These are phyloP conservation scores for Phrynocephalus vlangalii DNA, from an alignment of 2,797 vertebrate species.

Conservation along the genomic window DNA sequence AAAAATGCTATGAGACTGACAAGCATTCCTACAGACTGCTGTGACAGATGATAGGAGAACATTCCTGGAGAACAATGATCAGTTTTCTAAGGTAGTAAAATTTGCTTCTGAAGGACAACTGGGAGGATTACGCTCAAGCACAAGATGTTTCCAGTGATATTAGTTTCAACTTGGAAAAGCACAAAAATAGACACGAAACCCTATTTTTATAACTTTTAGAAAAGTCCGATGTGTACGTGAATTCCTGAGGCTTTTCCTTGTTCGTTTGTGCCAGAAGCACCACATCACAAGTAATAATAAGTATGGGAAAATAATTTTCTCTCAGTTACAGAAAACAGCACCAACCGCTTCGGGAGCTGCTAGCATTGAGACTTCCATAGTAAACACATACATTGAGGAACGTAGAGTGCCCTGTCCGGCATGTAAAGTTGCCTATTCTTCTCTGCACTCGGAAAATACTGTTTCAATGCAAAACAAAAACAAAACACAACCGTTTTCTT, in stretches of 20 bases:
- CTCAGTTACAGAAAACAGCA: too few species aligned
- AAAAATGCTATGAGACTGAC: slow-evolving; percentile 68
- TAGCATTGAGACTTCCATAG: too few species aligned
- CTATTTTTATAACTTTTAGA: neutral
- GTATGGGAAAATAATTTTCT: too few species aligned
- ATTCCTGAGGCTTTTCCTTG: neutral
- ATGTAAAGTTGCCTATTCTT: too few species aligned
- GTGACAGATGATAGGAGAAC: slow-evolving; percentile 68
- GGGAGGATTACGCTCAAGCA: slow-evolving; percentile 65
- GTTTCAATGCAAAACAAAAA: too few species aligned
- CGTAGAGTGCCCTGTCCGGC: too few species aligned
- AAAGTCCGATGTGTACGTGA: neutral
- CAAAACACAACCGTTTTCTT: too few species aligned
- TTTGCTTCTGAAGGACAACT: slow-evolving; percentile 64
- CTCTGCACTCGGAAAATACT: too few species aligned
- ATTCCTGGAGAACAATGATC: slow-evolving; percentile 71
- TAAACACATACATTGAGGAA: too few species aligned
- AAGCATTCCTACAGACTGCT: slow-evolving; percentile 72
- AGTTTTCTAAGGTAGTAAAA: slow-evolving; percentile 67
- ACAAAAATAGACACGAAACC: neutral
- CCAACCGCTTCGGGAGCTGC: too few species aligned
- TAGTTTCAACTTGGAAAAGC: neutral
- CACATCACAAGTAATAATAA: too few species aligned
- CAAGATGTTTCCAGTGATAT: slow-evolving; percentile 35
- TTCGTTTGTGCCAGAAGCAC: too few species aligned